Evolutionary conservation across 2,888 invertebrate genomes (phyloP).

Genomic region (Tridacna gigas): DNA sequence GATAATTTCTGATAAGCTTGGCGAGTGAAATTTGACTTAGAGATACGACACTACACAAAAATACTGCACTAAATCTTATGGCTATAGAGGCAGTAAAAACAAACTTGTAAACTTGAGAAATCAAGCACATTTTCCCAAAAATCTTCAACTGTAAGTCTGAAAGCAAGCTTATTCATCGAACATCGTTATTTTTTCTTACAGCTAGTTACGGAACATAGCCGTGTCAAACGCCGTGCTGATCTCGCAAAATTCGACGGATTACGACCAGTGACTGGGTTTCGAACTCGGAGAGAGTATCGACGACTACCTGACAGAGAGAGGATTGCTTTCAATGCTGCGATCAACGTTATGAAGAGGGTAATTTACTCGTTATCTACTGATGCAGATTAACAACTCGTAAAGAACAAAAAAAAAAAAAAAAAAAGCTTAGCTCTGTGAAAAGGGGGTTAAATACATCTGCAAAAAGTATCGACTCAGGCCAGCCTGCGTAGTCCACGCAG

Average conservation of each 20-base stretch:
- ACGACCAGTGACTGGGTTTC: conserved; percentile 27
- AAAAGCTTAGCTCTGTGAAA: too few species aligned
- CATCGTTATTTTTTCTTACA: not conserved
- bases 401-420: too few species aligned
- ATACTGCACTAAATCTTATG: too few species aligned
- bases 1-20: too few species aligned
- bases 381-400: not conserved
- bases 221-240: not conserved
- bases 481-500: too few species aligned
- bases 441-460: too few species aligned
- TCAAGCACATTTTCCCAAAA: too few species aligned
- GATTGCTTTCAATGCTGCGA: conserved; percentile 8
- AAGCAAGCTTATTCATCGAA: not conserved
- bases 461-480: too few species aligned
- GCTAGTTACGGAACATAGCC: not conserved
- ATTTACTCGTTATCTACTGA: not conserved
- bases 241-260: not conserved
- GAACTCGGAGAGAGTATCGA: conserved; percentile 31
- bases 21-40: too few species aligned
- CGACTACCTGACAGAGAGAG: conserved; percentile 25
- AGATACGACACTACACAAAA: too few species aligned
- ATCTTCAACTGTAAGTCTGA: not conserved
- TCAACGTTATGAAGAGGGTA: conserved; percentile 33
- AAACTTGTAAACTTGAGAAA: too few species aligned
- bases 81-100: too few species aligned